Conservation (phyloP, 2,797 vertebrate genomes). For the Neopelma chrysocephalum region DNA sequence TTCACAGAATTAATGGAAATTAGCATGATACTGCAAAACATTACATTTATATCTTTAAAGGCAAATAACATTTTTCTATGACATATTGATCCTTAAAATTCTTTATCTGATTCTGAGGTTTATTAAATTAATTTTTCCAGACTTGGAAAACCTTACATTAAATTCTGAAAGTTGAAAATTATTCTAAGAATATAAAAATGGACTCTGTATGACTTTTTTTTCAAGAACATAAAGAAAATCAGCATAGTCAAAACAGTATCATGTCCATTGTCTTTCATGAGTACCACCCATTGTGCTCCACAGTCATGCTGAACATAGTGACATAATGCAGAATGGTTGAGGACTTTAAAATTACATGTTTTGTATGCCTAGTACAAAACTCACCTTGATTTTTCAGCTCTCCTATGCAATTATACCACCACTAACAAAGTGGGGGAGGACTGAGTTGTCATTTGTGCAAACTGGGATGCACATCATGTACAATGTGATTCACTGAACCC, state of each 20-base stretch:
- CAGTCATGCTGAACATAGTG: background rate
- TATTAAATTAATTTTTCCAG: background rate
- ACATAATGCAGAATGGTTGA: background rate
- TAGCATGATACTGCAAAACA: background rate
- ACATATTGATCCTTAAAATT: background rate
- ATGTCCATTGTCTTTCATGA: background rate
- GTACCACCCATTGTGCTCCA: background rate
- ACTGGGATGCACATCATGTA: background rate
- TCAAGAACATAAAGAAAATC: background rate
- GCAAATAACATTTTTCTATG: background rate
- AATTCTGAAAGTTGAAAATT: background rate
- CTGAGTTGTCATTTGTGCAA: background rate
- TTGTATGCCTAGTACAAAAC: background rate
- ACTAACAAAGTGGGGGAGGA: background rate
- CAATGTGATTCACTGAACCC: background rate
- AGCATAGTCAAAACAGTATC: background rate
- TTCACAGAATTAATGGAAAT: background rate
- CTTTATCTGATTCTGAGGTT: background rate
- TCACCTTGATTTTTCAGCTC: slow-evolving; percentile 7
- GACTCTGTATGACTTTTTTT: background rate
- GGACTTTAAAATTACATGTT: slow-evolving; percentile 1
- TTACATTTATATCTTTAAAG: background rate
- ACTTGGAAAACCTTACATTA: background rate
- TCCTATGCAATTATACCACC: slow-evolving; percentile 23
- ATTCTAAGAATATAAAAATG: background rate